phyloP scores from a whole-genome alignment of 2,113 vertebrate genomes.

The Bucco capensis region DNA sequence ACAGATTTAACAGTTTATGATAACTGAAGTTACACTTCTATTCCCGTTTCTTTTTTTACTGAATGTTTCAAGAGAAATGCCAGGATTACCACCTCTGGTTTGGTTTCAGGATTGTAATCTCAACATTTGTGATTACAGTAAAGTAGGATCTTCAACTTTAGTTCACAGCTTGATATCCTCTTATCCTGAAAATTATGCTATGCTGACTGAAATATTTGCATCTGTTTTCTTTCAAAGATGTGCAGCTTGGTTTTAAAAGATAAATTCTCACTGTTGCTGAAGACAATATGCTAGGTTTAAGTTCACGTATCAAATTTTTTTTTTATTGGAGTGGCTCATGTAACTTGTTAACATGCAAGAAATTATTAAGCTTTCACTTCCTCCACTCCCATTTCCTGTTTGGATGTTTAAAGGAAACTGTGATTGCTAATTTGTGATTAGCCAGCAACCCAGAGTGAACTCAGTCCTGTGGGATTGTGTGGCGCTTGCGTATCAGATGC shows the following conservation, averaged over 20 bases:
- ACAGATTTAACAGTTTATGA: not conserved
- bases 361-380: conserved; percentile 51
- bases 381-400: conserved; percentile 63
- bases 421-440: conserved; percentile 22
- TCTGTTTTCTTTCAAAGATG: not conserved
- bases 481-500: not conserved
- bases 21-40: not conserved
- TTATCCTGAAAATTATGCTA: not conserved
- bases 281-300: not conserved
- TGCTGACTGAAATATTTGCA: not conserved
- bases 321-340: not conserved
- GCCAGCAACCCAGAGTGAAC: conserved; percentile 21
- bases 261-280: not conserved
- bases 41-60: not conserved
- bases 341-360: conserved; percentile 23
- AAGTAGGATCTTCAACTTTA: not conserved
- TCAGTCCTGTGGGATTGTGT: not conserved
- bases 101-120: not conserved
- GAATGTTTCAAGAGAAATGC: not conserved
- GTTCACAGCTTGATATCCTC: not conserved
- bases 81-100: not conserved
- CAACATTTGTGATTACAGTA: not conserved
- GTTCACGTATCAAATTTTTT: not conserved
- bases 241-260: not conserved
- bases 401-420: conserved; percentile 47